phyloP scores from a whole-genome alignment of 2,113 vertebrate species.

The Tiliqua scincoides region DNA sequence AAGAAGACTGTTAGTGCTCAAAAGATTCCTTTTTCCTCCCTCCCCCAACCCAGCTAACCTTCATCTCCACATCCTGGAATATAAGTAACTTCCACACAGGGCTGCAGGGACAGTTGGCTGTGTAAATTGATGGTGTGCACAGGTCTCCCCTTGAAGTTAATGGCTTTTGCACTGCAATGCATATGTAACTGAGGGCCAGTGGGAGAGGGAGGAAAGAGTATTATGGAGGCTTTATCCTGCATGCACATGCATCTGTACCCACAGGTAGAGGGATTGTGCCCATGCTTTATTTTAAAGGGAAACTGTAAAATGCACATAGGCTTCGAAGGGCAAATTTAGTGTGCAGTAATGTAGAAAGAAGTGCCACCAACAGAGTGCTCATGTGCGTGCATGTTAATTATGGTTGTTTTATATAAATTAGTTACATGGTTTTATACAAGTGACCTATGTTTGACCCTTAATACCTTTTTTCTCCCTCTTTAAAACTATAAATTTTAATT shows the following conservation, averaged over 20 bases:
- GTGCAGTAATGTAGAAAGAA: conserved; percentile 53
- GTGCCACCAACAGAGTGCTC: conserved; percentile 43
- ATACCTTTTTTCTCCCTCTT: conserved; percentile 67
- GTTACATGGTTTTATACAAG: conserved; percentile 76
- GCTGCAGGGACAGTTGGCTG: neutral
- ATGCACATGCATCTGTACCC: neutral
- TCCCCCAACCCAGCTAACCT: neutral
- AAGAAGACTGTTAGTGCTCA: neutral
- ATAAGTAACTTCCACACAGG: neutral
- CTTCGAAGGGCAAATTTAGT: conserved; percentile 60
- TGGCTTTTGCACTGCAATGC: neutral
- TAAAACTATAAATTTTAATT: conserved; percentile 71
- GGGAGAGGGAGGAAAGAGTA: neutral
- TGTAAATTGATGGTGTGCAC: neutral
- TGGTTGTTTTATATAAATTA: conserved; percentile 79
- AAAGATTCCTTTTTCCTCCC: conserved; percentile 25
- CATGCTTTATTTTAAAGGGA: neutral
- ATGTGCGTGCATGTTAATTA: conserved; percentile 60
- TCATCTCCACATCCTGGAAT: neutral
- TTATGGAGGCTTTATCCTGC: neutral
- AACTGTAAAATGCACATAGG: conserved; percentile 30
- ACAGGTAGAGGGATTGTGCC: neutral
- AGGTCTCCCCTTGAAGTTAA: neutral
- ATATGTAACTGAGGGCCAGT: no score
- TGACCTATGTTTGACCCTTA: conserved; percentile 71